Base-by-base conservation (phyloP, 2,888 invertebrate species). In the Diarsia brunnea region DNA sequence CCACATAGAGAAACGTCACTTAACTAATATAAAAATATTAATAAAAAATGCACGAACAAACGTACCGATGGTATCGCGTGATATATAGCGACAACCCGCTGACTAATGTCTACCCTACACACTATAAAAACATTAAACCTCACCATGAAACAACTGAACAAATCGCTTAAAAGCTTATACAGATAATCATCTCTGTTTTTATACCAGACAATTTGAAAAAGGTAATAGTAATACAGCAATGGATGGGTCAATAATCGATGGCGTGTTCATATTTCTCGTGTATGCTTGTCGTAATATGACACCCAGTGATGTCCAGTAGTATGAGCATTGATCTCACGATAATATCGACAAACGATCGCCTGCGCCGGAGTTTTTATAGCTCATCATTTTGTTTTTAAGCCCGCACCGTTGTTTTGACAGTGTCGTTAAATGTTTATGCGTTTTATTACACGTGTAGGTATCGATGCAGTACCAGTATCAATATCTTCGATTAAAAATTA, bases 11-110 rank as follows among this genome's bases (percentile, higher is more conserved):
- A 86, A 84, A 86, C 83, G 89, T 87, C 89, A 88, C 82, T 84
- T 85, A 74, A 85, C 73, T 86, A 86, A 87, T 84, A 90, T 83
- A 86, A 89, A 88, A 90, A 89, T 90, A 91, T 91, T 91, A 90
- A 91, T 90, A 90, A 89, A 85, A 88, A 88, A 88, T 82, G 85
- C 79, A 79, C 75, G 76, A 81, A 86, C 84, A 81, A 84, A 86
- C 88, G 85, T 85, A 86, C 87, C 81, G 91, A 91, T 91, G 85
- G 86, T 91, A 91, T 91, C 91, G 69, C 72, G 80, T 89, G 92
- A 91, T 91, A 88, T 90, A 91, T 89, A 82, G 85, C 84, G 88
- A 86, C 87, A 88, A 84, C 86, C 79, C 85, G 81, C 89, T 90
- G 90, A 91, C 90, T 88, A 90, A 91, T 91, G 91, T 88, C 78